phyloP scores from a whole-genome alignment of 2,888 invertebrate species.

The Drosophila pseudotalamancana region DNA sequence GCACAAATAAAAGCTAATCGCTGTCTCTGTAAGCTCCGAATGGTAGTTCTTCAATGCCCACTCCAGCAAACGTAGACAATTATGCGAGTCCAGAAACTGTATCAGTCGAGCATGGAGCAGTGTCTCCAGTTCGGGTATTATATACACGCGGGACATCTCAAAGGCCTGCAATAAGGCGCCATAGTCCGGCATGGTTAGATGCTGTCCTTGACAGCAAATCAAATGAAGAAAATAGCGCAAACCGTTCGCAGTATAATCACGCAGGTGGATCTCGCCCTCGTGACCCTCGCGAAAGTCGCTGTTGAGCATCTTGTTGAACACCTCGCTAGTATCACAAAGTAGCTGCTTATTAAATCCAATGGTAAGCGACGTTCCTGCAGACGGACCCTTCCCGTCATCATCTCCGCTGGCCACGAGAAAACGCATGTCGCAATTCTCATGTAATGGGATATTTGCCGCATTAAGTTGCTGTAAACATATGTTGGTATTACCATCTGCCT shows the following conservation, averaged over 20 bases:
- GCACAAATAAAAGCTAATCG: conserved; percentile 83
- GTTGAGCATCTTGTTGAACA: conserved; percentile 84
- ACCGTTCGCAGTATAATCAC: conserved; percentile 80
- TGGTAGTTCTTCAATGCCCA: conserved; percentile 84
- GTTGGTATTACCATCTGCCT: conserved; percentile 35
- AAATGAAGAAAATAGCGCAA: conserved; percentile 83
- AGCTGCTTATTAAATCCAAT: conserved; percentile 81
- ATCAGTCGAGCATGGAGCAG: conserved; percentile 77
- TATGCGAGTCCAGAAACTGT: conserved; percentile 75
- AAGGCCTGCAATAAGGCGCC: conserved; percentile 82
- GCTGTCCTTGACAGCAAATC: conserved; percentile 71
- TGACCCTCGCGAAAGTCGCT: conserved; percentile 83
- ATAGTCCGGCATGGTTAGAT: conserved; percentile 71
- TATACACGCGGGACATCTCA: conserved; percentile 83
- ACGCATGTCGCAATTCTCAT: conserved; percentile 78
- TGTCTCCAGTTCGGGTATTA: conserved; percentile 81
- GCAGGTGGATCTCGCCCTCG: conserved; percentile 82
- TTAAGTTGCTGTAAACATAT: conserved; percentile 41
- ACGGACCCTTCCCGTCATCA: neutral
- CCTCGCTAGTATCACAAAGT: conserved; percentile 83
- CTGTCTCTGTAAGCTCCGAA: conserved; percentile 82
- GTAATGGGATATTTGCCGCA: conserved; percentile 33
- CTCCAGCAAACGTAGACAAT: conserved; percentile 81
- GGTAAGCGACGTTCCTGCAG: conserved; percentile 38
- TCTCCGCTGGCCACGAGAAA: conserved; percentile 70